These are phyloP conservation scores for Pogonocherus hispidulus DNA, from an alignment of 2,888 invertebrate genomes.

Conservation along the genomic window DNA sequence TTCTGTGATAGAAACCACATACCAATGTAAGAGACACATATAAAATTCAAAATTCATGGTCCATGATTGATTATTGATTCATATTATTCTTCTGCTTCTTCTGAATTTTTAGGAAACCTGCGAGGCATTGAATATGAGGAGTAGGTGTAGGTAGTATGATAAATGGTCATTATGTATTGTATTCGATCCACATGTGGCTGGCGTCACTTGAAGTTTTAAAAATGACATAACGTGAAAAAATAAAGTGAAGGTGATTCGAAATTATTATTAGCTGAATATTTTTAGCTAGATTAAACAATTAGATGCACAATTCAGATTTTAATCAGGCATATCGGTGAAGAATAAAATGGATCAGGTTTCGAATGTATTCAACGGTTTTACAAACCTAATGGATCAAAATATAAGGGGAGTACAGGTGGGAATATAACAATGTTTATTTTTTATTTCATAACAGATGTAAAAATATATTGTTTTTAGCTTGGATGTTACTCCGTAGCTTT, in stretches of 20 bases:
- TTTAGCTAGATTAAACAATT: conserved; percentile 2
- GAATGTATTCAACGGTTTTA: conserved; percentile 58
- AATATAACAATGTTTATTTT: conserved; percentile 11
- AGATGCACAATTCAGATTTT: not conserved
- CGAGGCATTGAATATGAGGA: too few species aligned
- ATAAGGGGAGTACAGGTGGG: conserved; percentile 66
- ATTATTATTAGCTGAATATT: conserved; percentile 32
- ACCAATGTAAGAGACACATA: too few species aligned
- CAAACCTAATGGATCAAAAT: conserved; percentile 64
- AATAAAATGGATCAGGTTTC: conserved; percentile 58
- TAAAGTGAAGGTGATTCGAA: conserved; percentile 12
- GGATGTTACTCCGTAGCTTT: conserved; percentile 72
- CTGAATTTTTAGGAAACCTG: too few species aligned
- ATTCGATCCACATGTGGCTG: too few species aligned
- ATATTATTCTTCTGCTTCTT: too few species aligned
- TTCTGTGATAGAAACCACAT: too few species aligned
- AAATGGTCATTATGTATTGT: too few species aligned
- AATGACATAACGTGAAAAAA: conserved; percentile 31
- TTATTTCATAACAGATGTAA: conserved; percentile 31
- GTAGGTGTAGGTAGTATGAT: too few species aligned
- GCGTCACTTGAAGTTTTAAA: too few species aligned
- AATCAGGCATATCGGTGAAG: not conserved
- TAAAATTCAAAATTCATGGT: too few species aligned
- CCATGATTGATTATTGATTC: too few species aligned
- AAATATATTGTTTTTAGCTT: conserved; percentile 63